Conservation (phyloP, 2,113 vertebrate species). For the Seriola quinqueradiata region DNA sequence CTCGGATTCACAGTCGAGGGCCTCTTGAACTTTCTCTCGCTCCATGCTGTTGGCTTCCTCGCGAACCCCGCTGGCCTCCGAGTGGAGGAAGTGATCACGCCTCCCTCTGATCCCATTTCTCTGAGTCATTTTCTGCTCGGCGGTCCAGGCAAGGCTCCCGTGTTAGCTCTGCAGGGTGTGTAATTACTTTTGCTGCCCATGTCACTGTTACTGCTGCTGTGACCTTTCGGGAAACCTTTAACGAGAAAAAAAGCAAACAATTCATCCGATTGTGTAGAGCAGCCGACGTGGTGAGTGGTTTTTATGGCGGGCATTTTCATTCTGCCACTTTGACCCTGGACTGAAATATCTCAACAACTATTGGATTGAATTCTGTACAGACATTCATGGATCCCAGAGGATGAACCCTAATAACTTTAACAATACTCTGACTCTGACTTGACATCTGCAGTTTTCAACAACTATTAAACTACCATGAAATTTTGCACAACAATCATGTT, state of each 20-base stretch:
- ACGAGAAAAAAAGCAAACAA: conserved; percentile 8
- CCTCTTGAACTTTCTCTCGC: conserved; percentile 40
- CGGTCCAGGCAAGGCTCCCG: conserved; percentile 1
- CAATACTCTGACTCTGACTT: not conserved
- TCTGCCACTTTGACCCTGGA: too few relatives aligned
- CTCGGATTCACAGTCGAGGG: conserved; percentile 48
- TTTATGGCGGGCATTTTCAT: not conserved
- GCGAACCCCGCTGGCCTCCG: conserved; percentile 16
- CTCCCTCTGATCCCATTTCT: conserved; percentile 67
- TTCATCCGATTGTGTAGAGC: not conserved
- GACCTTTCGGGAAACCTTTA: conserved; percentile 12
- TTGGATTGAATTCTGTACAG: not conserved
- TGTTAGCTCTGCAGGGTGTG: conserved; percentile 51
- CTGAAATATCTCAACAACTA: not conserved
- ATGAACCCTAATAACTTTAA: not conserved
- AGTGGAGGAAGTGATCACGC: conserved; percentile 27
- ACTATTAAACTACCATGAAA: not conserved
- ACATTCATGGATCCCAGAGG: not conserved
- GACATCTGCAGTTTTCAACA: not conserved
- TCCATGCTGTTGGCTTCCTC: conserved; percentile 34
- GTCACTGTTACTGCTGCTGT: conserved; percentile 46
- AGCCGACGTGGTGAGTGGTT: not conserved
- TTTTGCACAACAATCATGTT: too few relatives aligned
- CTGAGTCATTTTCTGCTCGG: conserved; percentile 69
- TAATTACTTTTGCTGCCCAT: conserved; percentile 51